phyloP scores from a whole-genome alignment of 2,113 vertebrate genomes.

The Camelus bactrianus region DNA sequence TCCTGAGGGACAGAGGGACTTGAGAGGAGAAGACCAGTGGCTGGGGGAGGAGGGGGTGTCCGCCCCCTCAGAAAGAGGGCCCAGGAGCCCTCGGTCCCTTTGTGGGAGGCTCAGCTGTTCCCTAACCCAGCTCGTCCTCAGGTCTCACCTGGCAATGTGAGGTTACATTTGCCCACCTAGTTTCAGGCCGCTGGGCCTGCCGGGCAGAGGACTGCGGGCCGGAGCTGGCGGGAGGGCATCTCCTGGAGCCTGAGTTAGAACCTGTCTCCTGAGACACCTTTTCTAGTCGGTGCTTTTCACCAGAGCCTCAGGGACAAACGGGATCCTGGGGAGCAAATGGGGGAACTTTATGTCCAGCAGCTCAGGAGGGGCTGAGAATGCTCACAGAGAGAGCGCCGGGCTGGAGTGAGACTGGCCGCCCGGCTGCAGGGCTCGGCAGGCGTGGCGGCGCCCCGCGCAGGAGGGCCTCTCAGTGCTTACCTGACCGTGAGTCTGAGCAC shows the following conservation, averaged over 20 bases:
- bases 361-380: not conserved
- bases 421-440: not conserved
- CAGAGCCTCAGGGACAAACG: fast-evolving
- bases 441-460: fast-evolving
- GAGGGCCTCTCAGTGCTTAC: not conserved
- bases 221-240: too few species aligned
- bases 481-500: not conserved
- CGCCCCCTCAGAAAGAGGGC: too few species aligned
- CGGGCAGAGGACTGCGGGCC: not conserved
- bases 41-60: not conserved
- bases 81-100: not conserved
- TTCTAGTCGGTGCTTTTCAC: not conserved
- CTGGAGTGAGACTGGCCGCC: not conserved
- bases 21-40: not conserved
- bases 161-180: not conserved
- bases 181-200: not conserved
- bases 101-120: not conserved
- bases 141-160: not conserved
- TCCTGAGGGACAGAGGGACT: not conserved
- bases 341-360: too few species aligned
- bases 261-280: not conserved
- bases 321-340: not conserved
- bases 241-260: not conserved
- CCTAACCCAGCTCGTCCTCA: not conserved
- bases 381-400: not conserved